Base-by-base conservation (phyloP, 2,113 vertebrate species). In the Nannospalax galili region DNA sequence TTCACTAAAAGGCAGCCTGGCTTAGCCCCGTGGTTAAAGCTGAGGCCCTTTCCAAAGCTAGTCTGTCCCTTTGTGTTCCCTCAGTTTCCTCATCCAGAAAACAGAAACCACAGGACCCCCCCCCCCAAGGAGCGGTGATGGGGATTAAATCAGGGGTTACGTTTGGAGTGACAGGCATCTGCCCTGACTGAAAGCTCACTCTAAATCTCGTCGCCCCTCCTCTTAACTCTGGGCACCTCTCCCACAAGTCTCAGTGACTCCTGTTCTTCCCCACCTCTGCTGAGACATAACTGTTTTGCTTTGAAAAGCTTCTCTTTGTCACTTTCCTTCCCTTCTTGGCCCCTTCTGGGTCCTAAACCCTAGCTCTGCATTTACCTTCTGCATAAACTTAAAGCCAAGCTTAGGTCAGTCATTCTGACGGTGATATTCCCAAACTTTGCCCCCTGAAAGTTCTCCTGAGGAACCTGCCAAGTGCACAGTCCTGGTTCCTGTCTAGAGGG, bases 331-430 rank as follows among this genome's bases (percentile, higher is more conserved):
- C 60, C 75, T 80, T 91, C 69, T 80, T 7, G 5, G 48, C 96
- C 93, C 87, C 84, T 94, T 93, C 97, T 94, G 95, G 96, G 95
- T 96, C 95, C 97, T 97, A 97, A 96, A 89, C 88, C 94, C 94
- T 90, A 93, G 73, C 80, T 84, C 4, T 84, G 78, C 9, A 0
- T 82, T 89, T 81, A 28, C 16, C 32, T 32, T 65, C 35, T 72
- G 78, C 75, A 42, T 28, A 65, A 88, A 81, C 74, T 64, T 67
- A 70, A 52, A 73, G 48, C 62, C 58, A n/a, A 69, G 80, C 1
- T 24, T 58, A 11, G 42, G 58, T 62, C 30, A 37, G 81, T 40
- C 28, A 7, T 73, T 15, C 79, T 16, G 15, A n/a, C 11, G 7
- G 30, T 3, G 24, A 70, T 7, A 37, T 52, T 17, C 70, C 37